Evolutionary conservation across 2,113 vertebrate genomes (phyloP).

Genomic region (Chelonoidis abingdonii): DNA sequence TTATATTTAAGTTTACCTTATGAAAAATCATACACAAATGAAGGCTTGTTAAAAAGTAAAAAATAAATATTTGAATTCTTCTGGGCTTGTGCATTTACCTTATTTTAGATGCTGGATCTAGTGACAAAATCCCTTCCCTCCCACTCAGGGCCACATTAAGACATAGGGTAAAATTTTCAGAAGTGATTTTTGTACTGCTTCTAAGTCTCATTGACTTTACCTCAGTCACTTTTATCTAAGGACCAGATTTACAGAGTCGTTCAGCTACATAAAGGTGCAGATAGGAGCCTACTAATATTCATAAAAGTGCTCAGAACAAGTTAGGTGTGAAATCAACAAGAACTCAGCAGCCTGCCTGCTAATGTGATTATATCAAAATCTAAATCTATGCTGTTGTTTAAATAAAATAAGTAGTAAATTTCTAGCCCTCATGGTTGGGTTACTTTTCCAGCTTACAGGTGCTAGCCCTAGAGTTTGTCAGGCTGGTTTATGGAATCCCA

Average conservation of each 20-base stretch:
- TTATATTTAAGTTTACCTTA: not conserved
- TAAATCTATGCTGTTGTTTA: not conserved
- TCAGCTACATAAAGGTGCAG: not conserved
- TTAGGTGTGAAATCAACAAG: not conserved
- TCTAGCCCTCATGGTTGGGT: not conserved
- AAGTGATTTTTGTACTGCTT: not conserved
- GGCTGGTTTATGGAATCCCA: not conserved
- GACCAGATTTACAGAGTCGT: not conserved
- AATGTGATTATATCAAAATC: not conserved
- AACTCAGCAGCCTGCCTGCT: not conserved
- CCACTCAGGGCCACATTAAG: not conserved
- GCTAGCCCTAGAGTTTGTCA: not conserved
- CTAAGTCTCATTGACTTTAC: too few relatives aligned
- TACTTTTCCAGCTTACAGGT: not conserved
- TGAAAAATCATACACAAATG: not conserved
- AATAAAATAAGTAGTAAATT: not conserved
- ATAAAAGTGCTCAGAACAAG: not conserved
- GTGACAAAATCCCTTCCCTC: accelerated
- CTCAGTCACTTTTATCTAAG: not conserved
- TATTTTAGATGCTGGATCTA: not conserved
- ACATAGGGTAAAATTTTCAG: not conserved
- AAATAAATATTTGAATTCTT: not conserved
- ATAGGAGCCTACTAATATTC: not conserved
- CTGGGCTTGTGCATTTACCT: not conserved
- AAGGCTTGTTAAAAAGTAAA: not conserved